Evolutionary conservation across 2,888 invertebrate genomes (phyloP).

Genomic region (Ormyrus rosae): DNA sequence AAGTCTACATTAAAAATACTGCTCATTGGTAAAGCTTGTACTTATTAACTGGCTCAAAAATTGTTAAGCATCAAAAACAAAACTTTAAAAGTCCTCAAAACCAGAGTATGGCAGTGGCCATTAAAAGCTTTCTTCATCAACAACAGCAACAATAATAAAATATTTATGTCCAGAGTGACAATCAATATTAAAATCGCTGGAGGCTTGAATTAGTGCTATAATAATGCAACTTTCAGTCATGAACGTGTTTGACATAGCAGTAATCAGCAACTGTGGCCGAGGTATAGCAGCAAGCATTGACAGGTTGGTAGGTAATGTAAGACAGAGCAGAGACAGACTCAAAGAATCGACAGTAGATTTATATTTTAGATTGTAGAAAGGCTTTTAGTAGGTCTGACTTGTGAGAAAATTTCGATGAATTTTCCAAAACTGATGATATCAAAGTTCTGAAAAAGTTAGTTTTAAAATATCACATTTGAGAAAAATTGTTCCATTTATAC

Average conservation of each 20-base stretch:
- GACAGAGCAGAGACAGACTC: conserved; percentile 67
- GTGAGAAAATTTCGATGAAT: conserved; percentile 16
- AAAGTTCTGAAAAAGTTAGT: neutral
- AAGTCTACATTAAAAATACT: conserved; percentile 18
- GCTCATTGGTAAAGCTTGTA: conserved; percentile 10
- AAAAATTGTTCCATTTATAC: conserved; percentile 12
- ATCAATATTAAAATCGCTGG: conserved; percentile 56
- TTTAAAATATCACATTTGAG: conserved; percentile 18
- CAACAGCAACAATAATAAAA: conserved; percentile 34
- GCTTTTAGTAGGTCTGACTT: conserved; percentile 46
- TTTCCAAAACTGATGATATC: conserved; percentile 25
- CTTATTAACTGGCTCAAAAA: neutral
- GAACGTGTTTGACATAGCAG: conserved; percentile 71
- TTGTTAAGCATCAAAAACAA: conserved; percentile 23
- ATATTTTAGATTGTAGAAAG: conserved; percentile 39
- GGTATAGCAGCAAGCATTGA: conserved; percentile 75
- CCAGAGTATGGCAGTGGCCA: conserved; percentile 56
- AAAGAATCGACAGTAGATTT: conserved; percentile 41
- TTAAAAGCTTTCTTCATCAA: conserved; percentile 35
- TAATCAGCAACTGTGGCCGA: conserved; percentile 73
- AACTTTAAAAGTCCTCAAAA: conserved; percentile 42
- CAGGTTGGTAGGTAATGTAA: conserved; percentile 70
- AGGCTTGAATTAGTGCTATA: conserved; percentile 66
- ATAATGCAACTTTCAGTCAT: conserved; percentile 69
- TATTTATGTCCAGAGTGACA: conserved; percentile 28